These are phyloP conservation scores for Leguminivora glycinivorella DNA, from an alignment of 1,140 invertebrate genomes.

Conservation along the genomic window DNA sequence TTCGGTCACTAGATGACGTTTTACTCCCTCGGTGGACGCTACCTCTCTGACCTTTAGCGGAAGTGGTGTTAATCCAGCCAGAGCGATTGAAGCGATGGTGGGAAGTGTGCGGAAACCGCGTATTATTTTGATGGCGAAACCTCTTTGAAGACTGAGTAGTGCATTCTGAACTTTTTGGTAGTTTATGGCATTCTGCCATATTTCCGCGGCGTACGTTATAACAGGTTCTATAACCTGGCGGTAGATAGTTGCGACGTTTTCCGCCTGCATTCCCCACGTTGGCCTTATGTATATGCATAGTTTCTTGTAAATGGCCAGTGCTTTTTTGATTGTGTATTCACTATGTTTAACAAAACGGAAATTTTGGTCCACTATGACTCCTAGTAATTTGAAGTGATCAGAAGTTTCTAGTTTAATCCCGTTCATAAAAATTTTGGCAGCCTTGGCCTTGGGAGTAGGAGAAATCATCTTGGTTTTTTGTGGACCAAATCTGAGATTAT, in stretches of 20 bases:
- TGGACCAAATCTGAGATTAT: slow-evolving; percentile 37
- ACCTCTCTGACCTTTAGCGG: slow-evolving; percentile 30
- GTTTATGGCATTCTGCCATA: slow-evolving; percentile 29
- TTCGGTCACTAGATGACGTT: no score
- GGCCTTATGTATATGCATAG: slow-evolving; percentile 30
- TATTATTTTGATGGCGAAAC: not conserved
- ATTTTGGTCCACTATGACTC: slow-evolving; percentile 37
- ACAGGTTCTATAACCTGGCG: no score
- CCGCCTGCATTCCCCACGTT: no score
- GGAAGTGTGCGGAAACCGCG: not conserved
- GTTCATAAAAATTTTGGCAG: slow-evolving; percentile 1
- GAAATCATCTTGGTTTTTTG: slow-evolving; percentile 35
- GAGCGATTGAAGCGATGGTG: no score
- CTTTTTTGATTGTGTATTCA: slow-evolving; percentile 30
- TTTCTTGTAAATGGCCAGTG: slow-evolving; percentile 31
- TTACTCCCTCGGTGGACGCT: no score
- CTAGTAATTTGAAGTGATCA: slow-evolving; percentile 33
- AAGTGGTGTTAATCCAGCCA: slow-evolving; percentile 30
- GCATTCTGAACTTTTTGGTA: not conserved
- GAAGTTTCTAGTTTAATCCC: not conserved
- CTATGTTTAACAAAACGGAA: slow-evolving; percentile 32
- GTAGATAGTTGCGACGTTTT: no score
- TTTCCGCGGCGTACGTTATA: no score
- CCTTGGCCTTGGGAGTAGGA: slow-evolving; percentile 33
- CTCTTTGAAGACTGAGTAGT: not conserved